Base-by-base conservation (phyloP, 1,140 invertebrate genomes). In the Anagrus nilaparvatae region DNA sequence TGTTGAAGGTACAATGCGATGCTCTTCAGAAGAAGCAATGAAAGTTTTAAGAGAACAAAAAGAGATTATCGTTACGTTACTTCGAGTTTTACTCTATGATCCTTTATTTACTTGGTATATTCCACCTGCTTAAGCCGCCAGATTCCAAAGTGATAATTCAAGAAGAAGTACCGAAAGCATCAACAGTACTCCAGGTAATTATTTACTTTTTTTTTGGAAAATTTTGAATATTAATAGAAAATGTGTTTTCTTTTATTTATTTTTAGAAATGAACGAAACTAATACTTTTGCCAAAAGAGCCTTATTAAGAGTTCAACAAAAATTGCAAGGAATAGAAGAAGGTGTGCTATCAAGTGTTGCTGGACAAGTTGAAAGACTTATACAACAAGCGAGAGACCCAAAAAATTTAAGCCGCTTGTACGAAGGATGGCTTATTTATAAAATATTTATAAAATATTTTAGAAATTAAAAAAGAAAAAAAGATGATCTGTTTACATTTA, bases 31-130 rank as follows among this genome's bases (percentile, higher is more conserved):
- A 64, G 83, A 86, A 51, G 93, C 87, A 1, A 76, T 96, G 74
- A 74, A 80, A 46, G 79, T 95, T 12, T 70, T 96, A 43, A 72
- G 86, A 10, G 70, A 81, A 32, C 83, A 88, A 57, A 75, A 80
- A 47, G 84, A 91, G 50, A 83, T 84, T 6, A 75, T 97, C 44
- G 65, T 87, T 35, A 93, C 90, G 4, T 83, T 96, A 42, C 71
- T 96, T 30, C 87, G 92, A 67, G 92, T 96, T 9, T 61, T 97
- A 10, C 68, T 96, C n/a, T 90, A 92, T 56, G 92, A 96, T 73
- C 93, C 93, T 1, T 68, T 95, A 3, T 91, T 93, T 60, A 75
- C 78, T 8, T 96, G 92, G 92, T 79, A 78, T 7, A 71, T 87
- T 5, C 76, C 78, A 2, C 69, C 73, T 31, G 66, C 70, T 38